Conservation (phyloP, 2,888 invertebrate genomes). For the Dioctria linearis region DNA sequence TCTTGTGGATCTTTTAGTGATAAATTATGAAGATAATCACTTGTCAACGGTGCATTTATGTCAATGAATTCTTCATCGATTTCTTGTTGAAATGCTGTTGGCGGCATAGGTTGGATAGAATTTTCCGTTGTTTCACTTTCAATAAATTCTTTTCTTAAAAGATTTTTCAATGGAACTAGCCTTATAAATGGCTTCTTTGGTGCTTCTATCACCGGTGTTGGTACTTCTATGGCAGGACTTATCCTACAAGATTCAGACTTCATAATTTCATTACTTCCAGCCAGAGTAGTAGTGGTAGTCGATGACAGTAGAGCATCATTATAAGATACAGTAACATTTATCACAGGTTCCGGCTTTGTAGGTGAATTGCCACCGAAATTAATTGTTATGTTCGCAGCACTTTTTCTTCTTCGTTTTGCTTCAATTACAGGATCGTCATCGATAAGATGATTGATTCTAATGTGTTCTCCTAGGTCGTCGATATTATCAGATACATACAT, state of each 20-base stretch:
- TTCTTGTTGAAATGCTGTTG: neutral
- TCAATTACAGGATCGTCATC: neutral
- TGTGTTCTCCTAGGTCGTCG: neutral
- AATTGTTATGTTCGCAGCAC: neutral
- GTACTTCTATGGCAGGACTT: too few species aligned
- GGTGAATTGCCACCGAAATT: neutral
- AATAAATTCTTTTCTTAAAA: slow-evolving; percentile 14
- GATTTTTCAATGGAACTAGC: slow-evolving; percentile 4
- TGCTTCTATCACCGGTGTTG: neutral
- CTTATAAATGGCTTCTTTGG: neutral
- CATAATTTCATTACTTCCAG: too few species aligned
- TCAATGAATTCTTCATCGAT: slow-evolving; percentile 1
- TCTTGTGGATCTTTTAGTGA: neutral
- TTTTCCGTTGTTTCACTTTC: neutral
- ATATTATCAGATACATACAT: neutral
- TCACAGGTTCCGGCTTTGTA: neutral
- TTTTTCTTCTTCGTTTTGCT: neutral
- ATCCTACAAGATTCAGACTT: too few species aligned
- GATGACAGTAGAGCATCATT: neutral
- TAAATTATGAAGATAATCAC: neutral
- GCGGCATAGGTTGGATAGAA: neutral
- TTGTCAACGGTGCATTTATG: neutral
- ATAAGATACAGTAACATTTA: slow-evolving; percentile 1
- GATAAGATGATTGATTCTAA: neutral
- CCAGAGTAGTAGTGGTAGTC: neutral